Percentiles rank a stretch among this genome's conserved stretches.
Conservation (phyloP, 1,140 invertebrate genomes). For the Planococcus citri region DNA sequence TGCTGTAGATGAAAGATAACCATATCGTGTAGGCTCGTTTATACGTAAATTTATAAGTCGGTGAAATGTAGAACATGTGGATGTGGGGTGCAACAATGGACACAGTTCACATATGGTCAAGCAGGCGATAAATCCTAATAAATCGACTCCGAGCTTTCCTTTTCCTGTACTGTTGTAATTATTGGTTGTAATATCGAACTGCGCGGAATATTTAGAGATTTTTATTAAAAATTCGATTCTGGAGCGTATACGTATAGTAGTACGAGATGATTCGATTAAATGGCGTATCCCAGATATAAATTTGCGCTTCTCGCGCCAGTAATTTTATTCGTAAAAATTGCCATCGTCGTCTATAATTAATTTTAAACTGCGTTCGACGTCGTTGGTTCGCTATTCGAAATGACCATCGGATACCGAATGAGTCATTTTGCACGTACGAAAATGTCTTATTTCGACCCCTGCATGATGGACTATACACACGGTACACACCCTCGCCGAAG, state of each 20-base stretch:
- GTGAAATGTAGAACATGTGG: too few species aligned
- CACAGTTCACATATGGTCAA: too few species aligned
- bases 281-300: neutral
- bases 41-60: too few species aligned
- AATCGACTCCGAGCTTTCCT: too few species aligned
- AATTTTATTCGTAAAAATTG: neutral
- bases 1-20: too few species aligned
- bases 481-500: neutral
- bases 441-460: slow-evolving; percentile 11
- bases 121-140: too few species aligned
- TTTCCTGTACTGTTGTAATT: too few species aligned
- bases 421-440: neutral
- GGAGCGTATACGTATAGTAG: neutral
- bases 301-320: neutral
- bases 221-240: neutral
- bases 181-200: too few species aligned
- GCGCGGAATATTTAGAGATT: too few species aligned
- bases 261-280: neutral
- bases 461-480: neutral
- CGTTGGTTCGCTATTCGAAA: neutral
- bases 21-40: too few species aligned
- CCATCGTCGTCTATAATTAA: neutral
- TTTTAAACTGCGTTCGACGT: neutral
- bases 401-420: slow-evolving; percentile 16
- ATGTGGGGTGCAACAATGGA: too few species aligned